Evolutionary conservation across 2,113 vertebrate genomes (phyloP), one percentile per base, ranked within the genome.

Genomic region (Smithornis capensis): DNA sequence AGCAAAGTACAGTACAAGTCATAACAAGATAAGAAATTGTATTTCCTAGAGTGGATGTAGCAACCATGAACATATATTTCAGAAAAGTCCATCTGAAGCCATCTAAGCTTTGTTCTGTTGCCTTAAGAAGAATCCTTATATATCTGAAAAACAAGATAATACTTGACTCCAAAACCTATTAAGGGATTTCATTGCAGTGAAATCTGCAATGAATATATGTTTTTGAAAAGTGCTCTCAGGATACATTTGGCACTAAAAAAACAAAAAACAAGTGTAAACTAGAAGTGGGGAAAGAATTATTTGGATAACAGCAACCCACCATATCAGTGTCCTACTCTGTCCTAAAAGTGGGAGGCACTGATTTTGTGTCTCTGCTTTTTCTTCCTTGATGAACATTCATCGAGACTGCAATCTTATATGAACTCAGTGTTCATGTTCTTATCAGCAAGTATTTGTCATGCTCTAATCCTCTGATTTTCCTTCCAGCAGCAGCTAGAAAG

Each of bases 361-460:
- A 23, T 2, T 2, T 44, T 42, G 53, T 4, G 8, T 37, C 12
- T 40, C 40, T 55, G 19, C 37, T 90, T 44, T 73, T 87, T 71
- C 29, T 65, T 23, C 27, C 25, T 69, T 0, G 0, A 4, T 56
- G 38, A 70, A 44, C 13, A 5, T 70, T 77, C 25, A 24, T 19
- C 47, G 57, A 67, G 15, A 35, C 59, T 57, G 29, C 18, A 37
- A 13, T 49, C 10, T 27, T 65, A 14, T 17, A 56, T 50, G 14
- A 6, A 52, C 6, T 59, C 56, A 47, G 22, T 62, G 40, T 62
- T 83, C 33, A 45, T 52, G 37, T 62, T 86, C 8, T 74, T 12
- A 63, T 31, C 44, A 56, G 25, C 28, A 55, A 15, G 33, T 70
- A 65, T 83, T 87, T 4, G 4, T 56, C 12, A 35, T 18, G 10